Percentiles rank a stretch among this genome's conserved stretches.
Conservation (phyloP, 2,797 vertebrate genomes). For the Hybognathus amarus region DNA sequence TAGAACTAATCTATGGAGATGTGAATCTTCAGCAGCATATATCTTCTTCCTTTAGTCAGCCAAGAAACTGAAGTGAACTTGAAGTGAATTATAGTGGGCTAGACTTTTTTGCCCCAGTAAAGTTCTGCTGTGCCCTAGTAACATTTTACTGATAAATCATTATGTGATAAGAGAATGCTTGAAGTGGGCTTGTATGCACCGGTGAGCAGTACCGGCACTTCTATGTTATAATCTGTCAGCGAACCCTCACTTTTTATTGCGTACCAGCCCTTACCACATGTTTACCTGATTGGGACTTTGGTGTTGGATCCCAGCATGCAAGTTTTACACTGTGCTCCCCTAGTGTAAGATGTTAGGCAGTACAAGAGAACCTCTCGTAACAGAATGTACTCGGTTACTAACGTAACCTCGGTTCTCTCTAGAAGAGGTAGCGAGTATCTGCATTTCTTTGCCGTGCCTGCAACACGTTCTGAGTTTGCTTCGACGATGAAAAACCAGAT, state of each 20-base stretch:
- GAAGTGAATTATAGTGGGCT: not conserved
- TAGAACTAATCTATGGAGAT: not conserved
- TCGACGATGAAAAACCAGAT: too few species aligned
- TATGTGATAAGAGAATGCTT: not conserved
- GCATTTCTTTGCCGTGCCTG: too few species aligned
- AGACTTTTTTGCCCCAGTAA: not conserved
- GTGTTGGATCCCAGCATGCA: too few species aligned
- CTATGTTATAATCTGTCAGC: not conserved
- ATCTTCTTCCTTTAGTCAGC: not conserved
- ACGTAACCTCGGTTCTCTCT: too few species aligned
- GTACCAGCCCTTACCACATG: not conserved
- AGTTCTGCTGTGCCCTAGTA: constrained; percentile 16
- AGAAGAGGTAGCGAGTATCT: too few species aligned
- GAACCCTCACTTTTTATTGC: not conserved
- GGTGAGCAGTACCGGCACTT: not conserved
- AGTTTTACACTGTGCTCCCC: too few species aligned
- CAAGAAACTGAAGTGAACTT: constrained; percentile 6
- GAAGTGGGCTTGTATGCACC: not conserved
- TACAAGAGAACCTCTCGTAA: too few species aligned
- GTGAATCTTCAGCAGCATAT: not conserved
- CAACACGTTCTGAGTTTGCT: too few species aligned
- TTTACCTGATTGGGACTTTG: not conserved
- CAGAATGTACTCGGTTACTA: too few species aligned
- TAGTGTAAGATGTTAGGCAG: too few species aligned
- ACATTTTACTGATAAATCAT: constrained; percentile 15